These are phyloP conservation scores for Galendromus occidentalis DNA, from an alignment of 1,140 invertebrate genomes.

Conservation along the genomic window DNA sequence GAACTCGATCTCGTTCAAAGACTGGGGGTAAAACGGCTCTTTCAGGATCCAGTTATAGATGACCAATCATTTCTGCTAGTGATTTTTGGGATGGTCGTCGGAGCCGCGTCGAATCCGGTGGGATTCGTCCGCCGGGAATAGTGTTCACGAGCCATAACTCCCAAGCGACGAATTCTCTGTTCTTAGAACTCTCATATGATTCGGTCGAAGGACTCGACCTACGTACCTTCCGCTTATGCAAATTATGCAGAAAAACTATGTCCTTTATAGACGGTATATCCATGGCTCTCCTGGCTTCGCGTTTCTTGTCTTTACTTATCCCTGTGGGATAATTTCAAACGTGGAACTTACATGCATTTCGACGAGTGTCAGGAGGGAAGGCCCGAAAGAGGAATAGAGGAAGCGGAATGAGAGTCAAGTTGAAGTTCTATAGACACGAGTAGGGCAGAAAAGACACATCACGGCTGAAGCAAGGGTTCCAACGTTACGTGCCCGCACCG, in stretches of 20 bases:
- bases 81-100: no score
- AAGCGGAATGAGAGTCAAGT: neutral
- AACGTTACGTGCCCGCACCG: neutral
- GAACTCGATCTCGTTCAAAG: neutral
- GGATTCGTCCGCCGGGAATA: no score
- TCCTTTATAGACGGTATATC: conserved; percentile 5
- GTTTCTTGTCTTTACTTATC: neutral
- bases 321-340: neutral
- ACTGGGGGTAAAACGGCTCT: neutral
- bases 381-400: neutral
- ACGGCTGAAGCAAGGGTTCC: neutral
- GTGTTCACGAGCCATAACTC: no score
- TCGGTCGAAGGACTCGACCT: neutral
- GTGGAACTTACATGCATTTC: neutral
- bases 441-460: neutral
- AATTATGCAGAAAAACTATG: conserved; percentile 2
- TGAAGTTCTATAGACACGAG: neutral
- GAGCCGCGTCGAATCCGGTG: no score
- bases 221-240: neutral
- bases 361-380: neutral
- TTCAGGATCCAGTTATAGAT: no score
- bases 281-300: neutral
- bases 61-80: no score
- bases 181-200: no score
- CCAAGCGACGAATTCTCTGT: no score